Base-by-base conservation (phyloP, 2,797 vertebrate species). In the Myotis vivesi region DNA sequence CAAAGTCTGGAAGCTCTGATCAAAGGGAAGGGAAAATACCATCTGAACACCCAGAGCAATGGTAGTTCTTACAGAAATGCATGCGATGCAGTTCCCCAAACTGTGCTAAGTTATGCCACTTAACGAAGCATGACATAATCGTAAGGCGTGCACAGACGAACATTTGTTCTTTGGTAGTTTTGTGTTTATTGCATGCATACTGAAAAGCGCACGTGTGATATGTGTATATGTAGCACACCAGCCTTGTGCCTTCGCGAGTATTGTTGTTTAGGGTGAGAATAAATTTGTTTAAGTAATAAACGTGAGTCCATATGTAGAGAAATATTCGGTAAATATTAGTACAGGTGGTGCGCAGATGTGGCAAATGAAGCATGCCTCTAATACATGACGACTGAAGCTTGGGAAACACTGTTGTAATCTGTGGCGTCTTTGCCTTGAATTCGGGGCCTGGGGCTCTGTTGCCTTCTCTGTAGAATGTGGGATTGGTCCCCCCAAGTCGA, bases 301-400 rank as follows among this genome's bases (percentile, higher is more conserved):
- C 96, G n/a, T 51, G 57, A 86, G 49, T 76, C 94, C 82, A 73
- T 59, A 41, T 96, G 96, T 64, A 89, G 85, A 96, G 86, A 96
- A 77, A 88, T 92, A 82, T 44, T 94, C 87, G 10, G 82, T 92
- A 89, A 97, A 92, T 94, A 92, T 96, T 92, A 94, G 85, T 83
- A 33, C 96, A 97, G 96, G 94, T 97, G 97, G 94, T 30, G 55
- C n/a, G 16, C 96, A 97, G 97, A 96, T 96, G 96, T 92, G 66
- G 73, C 41, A 20, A 86, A 46, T 83, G 92, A 96, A 66, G 86
- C 91, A 25, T 36, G 79, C 41, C 41, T 79, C 38, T 28, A 73
- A 49, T 38, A 71, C 76, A 75, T 5, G 25, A 55, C 69, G 28
- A 64, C 51, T 28, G 66, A 89, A 69, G 85, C 77, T 75, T 62